Percentiles rank a stretch among this genome's conserved stretches.
Evolutionary conservation across 2,888 invertebrate genomes (phyloP).

Genomic region (Pyrrhia umbra): DNA sequence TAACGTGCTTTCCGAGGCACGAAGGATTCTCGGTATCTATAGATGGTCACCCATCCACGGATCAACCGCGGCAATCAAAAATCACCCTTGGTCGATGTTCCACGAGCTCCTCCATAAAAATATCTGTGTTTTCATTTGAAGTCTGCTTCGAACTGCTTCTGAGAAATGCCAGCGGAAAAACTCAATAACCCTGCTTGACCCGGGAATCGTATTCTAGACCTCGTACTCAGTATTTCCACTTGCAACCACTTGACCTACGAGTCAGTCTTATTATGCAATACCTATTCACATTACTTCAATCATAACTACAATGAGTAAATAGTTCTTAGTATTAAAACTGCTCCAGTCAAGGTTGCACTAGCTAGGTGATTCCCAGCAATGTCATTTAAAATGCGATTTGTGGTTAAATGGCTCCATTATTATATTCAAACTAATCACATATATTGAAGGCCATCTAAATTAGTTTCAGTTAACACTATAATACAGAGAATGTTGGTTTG

Average conservation of each 20-base stretch:
- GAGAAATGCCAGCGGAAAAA: no score
- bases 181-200: no score
- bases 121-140: no score
- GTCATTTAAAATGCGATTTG: slow-evolving; percentile 44
- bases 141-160: no score
- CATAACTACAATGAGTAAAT: neutral
- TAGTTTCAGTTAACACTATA: slow-evolving; percentile 28
- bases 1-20: no score
- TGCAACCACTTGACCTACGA: neutral
- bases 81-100: no score
- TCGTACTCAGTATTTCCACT: no score
- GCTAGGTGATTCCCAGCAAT: slow-evolving; percentile 12
- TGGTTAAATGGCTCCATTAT: slow-evolving; percentile 28
- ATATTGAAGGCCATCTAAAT: slow-evolving; percentile 35
- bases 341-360: slow-evolving; percentile 23
- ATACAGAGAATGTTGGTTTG: neutral
- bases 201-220: no score
- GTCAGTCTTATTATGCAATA: neutral
- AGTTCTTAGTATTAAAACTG: slow-evolving; percentile 15
- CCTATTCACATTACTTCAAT: neutral
- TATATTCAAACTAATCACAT: slow-evolving; percentile 30
- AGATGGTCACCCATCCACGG: no score
- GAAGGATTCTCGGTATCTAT: no score
- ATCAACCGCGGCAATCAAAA: no score
- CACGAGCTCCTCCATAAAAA: no score